Evolutionary conservation across 1,140 invertebrate genomes (phyloP), one percentile per base, ranked within the genome.

Genomic region (Pissodes strobi): DNA sequence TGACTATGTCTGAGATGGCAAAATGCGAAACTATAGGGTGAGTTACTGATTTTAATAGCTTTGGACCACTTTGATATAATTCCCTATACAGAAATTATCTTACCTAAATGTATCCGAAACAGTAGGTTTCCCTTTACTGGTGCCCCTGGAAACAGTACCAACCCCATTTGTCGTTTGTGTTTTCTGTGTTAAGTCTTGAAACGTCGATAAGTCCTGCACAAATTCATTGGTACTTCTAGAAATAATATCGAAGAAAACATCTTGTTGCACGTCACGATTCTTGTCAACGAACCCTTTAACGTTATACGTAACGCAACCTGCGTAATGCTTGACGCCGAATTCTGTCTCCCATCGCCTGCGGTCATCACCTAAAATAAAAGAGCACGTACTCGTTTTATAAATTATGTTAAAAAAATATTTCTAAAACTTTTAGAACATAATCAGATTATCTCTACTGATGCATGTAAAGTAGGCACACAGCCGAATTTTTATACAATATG

Each of bases 221-320:
- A 96, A 96, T 17, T 88, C 85, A 75, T 95, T 94, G 1, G 84
- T 87, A 43, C 94, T 95, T 25, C 90, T 82, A 12, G 89, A 90
- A 83, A 98, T 89, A 67, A 94, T 88, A 76, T 97, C 93, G 73
- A 97, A 96, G 72, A 98, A 90, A 0, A 95, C 92, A 74, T 97
- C 94, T 77, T 97, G 95, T 75, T 96, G 94, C 0, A 93, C 91
- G 73, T 97, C 93, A 8, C 93, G 82, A 78, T 99, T 99, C 80
- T 99, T 99, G 74, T 99, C 95, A 0, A 99, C 90, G 80, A 99
- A 99, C 8, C 96, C 96, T 60, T 91, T 86, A 4, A 94, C 90
- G 19, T 86, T 86, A 80, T 99, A 99, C 8, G 90, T 90, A 2
- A 99, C 97, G 61, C 87, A 87, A 18, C 96, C 96, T 2, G 97